Conservation (phyloP, 92 coral and sea anemone genomes). For the Umimayanthus chanpuru region DNA sequence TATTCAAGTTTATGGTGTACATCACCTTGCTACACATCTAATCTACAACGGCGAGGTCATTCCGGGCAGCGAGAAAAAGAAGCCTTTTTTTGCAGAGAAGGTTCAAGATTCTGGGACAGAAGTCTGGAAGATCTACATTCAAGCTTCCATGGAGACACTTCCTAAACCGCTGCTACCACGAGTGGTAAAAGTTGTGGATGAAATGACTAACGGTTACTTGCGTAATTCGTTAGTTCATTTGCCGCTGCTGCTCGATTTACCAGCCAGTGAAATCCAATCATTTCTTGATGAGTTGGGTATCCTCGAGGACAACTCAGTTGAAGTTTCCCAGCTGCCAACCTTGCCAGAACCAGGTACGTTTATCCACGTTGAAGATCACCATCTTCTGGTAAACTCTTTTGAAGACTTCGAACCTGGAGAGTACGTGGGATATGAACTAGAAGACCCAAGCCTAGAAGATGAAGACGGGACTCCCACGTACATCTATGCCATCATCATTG, state of each 20-base stretch:
- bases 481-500: conserved; percentile 76
- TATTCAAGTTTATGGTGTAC: conserved; percentile 50
- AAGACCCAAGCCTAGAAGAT: conserved; percentile 70
- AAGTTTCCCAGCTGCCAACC: not conserved
- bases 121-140: conserved; percentile 66
- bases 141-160: conserved; percentile 6
- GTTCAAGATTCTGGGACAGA: conserved; percentile 31
- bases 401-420: conserved; percentile 66
- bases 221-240: conserved; percentile 46
- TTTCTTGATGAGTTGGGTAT: conserved; percentile 55
- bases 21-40: conserved; percentile 44
- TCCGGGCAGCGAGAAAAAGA: conserved; percentile 54
- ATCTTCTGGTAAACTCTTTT: conserved; percentile 63
- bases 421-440: conserved; percentile 78
- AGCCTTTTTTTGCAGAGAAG: conserved; percentile 61
- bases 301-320: conserved; percentile 58
- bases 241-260: conserved; percentile 49
- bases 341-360: conserved; percentile 66
- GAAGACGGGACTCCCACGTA: conserved; percentile 67
- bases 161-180: conserved; percentile 9
- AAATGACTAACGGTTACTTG: conserved; percentile 50
- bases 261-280: conserved; percentile 38
- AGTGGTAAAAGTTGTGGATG: conserved; percentile 45
- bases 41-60: conserved; percentile 36
- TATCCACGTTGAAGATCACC: conserved; percentile 67